Base-by-base conservation (phyloP, 2,797 vertebrate species). In the Cirrhinus molitorella region DNA sequence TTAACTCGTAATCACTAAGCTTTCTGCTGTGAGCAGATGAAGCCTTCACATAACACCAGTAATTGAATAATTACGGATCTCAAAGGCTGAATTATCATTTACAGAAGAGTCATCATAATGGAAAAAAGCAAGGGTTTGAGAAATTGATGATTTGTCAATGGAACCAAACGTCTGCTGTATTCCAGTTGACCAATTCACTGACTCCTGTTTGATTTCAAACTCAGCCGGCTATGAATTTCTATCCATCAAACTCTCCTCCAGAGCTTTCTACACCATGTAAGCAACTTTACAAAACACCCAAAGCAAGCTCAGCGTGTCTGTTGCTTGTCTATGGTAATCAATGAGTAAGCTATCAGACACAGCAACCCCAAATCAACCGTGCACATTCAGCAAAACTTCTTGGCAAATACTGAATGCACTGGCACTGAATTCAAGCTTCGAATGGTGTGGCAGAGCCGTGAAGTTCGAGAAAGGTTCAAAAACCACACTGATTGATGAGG, bases 21-120 rank as follows among this genome's bases (percentile, higher is more conserved):
- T 55, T 53, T 83, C 82, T 63, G 66, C 66, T 80, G 53, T 6
- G 83, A 81, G 61, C 5, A 83, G 59, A 87, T 79, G 43, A 74
- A 83, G 79, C 72, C 77, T 68, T 88, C 57, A 77, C 66, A 81
- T 87, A 83, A 71, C 2, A 53, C 11, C 16, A 28, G 34, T 71
- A 86, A 78, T 51, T 45, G 12, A 59, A 86, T 80, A 88, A 88
- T 86, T 73, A 80, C 75, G 45, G 65, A 70, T 84, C 75, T 80
- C 75, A 67, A 67, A 59, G 79, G 79, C 57, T 77, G 65, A 85
- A 82, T 85, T 76, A 76, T 40, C 12, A 65, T 55, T 65, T 72
- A 67, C 70, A 71, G 70, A 80, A 86, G 70, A 89, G 47, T 83
- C 7, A 0, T 21, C 31, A 55, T 51, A 37, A 55, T 55, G 6